These are phyloP conservation scores for Coenonympha glycerion DNA, from an alignment of 2,888 invertebrate genomes.

Conservation along the genomic window DNA sequence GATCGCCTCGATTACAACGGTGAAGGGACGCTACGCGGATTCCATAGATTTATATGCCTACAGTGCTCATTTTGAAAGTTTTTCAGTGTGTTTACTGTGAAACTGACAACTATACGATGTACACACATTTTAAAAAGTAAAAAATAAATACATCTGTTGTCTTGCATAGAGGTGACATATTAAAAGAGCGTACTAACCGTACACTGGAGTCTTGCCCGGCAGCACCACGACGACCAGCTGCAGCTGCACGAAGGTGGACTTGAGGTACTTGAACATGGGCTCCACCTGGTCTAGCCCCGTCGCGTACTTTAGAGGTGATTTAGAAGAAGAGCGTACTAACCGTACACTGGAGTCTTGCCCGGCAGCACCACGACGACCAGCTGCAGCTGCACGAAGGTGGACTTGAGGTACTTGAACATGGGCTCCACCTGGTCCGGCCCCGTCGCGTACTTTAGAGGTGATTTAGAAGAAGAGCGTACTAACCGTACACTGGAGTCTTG, in stretches of 20 bases:
- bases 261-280: conserved; percentile 99
- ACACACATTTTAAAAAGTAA: too few relatives aligned
- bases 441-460: conserved; percentile 99
- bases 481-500: too few relatives aligned
- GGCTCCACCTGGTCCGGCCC: conserved; percentile 99
- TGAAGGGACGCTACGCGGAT: too few relatives aligned
- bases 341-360: conserved; percentile 99
- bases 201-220: conserved; percentile 99
- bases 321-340: conserved; percentile 60
- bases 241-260: conserved; percentile 95
- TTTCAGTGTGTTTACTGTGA: too few relatives aligned
- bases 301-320: conserved; percentile 99
- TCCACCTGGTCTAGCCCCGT: conserved; percentile 99
- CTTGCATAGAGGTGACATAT: too few relatives aligned
- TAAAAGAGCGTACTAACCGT: conserved; percentile 84
- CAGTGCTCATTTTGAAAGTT: too few relatives aligned
- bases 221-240: conserved; percentile 98
- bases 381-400: conserved; percentile 95
- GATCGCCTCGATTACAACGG: too few relatives aligned
- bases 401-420: conserved; percentile 99
- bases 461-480: background rate
- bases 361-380: conserved; percentile 98
- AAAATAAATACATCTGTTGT: too few relatives aligned
- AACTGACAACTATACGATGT: too few relatives aligned
- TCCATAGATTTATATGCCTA: too few relatives aligned